phyloP scores from a whole-genome alignment of 92 coral and sea anemone genomes.

The Porites rus region DNA sequence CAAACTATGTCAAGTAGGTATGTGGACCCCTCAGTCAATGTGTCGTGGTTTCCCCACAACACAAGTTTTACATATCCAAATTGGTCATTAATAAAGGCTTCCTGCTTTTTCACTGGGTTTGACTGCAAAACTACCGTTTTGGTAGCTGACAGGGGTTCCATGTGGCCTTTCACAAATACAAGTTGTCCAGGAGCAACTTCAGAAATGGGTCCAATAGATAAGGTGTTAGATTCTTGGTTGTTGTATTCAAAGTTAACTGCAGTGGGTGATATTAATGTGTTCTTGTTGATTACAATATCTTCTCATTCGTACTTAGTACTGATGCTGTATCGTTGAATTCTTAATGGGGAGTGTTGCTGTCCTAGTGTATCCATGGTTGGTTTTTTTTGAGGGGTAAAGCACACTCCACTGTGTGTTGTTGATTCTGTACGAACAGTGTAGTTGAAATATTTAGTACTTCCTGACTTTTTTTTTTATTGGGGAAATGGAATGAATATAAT shows the following conservation, averaged over 20 bases:
- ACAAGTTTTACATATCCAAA: too few species aligned
- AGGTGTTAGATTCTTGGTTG: slow-evolving; percentile 41
- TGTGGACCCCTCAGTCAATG: too few species aligned
- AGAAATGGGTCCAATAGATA: slow-evolving; percentile 58
- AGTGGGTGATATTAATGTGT: slow-evolving; percentile 55
- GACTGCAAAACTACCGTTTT: slow-evolving; percentile 32
- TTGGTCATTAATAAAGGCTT: too few species aligned
- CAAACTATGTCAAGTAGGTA: too few species aligned
- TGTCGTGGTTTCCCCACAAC: too few species aligned
- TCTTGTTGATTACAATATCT: slow-evolving; percentile 52
- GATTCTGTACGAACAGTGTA: slow-evolving; percentile 44
- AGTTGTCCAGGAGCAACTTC: slow-evolving; percentile 50
- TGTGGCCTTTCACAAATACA: slow-evolving; percentile 15
- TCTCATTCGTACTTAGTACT: slow-evolving; percentile 44
- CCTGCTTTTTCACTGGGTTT: neutral
- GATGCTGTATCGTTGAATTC: slow-evolving; percentile 33
- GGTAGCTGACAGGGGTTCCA: slow-evolving; percentile 18
- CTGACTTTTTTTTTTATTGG: slow-evolving; percentile 22
- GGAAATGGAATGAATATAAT: slow-evolving; percentile 23
- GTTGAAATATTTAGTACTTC: slow-evolving; percentile 35
- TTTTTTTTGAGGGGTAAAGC: slow-evolving; percentile 42
- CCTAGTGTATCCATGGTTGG: slow-evolving; percentile 35
- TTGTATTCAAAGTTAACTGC: slow-evolving; percentile 54
- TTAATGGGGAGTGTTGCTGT: slow-evolving; percentile 59
- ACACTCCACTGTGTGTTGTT: slow-evolving; percentile 17